Evolutionary conservation across 1,140 invertebrate species (phyloP), one percentile per base, ranked within the genome.

Genomic region (Chrysopa pallens): DNA sequence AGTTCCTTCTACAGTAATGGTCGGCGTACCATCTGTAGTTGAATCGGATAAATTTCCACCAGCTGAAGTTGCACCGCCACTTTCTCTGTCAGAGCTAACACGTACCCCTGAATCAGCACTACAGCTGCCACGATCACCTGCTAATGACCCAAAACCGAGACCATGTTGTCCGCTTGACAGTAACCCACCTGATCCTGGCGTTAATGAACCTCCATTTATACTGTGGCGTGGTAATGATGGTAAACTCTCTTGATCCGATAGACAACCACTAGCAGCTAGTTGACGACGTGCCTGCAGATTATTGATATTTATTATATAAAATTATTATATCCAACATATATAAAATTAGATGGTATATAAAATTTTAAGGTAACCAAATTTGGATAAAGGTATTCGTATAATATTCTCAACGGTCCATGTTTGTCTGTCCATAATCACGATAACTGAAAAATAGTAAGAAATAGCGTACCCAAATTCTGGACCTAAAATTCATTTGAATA

Each of bases 91-190:
- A 50, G 82, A 86, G 56, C 79, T 84, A 39, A 84, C 79, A 48
- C 83, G 68, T 1, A 84, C 80, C 13, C 82, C 84, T 13, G 81
- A 85, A 59, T 88, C 85, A n/a, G 84, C 84, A 51, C 81, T 85
- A 60, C 83, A 86, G 52, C 82, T 86, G 42, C 83, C 83, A 35
- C 84, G 63, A 56, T 87, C 84, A 1, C 80, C 81, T 4, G 78
- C 67, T 39, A 63, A 63, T 52, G 55, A 70, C 48, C 58, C 71
- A 47, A 54, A 61, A 35, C 54, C 64, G 6, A 33, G 31, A 48
- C 49, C 55, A 27, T 63, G 60, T 35, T 63, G 63, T 1, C 57
- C 67, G 36, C 57, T 55, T 36, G 50, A 58, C 1, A 55, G 44
- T 4, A 56, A 38, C 9, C 74, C 73, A 6, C 71, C 70, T 12